Percentiles rank a stretch among this genome's conserved stretches.
Evolutionary conservation across 2,797 vertebrate genomes (phyloP).

Genomic region (Melanogrammus aeglefinus): DNA sequence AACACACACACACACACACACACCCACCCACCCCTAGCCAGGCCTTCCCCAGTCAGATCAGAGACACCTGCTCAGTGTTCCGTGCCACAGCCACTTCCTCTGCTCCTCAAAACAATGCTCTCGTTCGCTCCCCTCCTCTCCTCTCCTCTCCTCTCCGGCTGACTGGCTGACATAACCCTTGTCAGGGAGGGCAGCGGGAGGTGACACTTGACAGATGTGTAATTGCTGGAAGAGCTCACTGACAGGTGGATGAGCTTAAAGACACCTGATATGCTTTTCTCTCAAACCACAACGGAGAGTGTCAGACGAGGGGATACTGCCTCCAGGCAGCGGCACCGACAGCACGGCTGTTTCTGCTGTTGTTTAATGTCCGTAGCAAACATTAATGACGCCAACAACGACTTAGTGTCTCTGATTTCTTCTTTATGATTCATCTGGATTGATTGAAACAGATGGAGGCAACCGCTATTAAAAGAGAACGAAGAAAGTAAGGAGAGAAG

Average conservation of each 20-base stretch:
- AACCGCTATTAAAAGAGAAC: too few relatives aligned
- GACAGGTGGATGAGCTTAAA: slow-evolving; percentile 76
- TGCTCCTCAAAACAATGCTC: slow-evolving; percentile 74
- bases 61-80: slow-evolving; percentile 70
- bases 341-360: neutral
- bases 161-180: slow-evolving; percentile 78
- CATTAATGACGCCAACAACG: neutral
- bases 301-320: slow-evolving; percentile 46
- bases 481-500: too few relatives aligned
- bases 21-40: slow-evolving; percentile 42
- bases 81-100: slow-evolving; percentile 66
- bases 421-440: slow-evolving; percentile 17
- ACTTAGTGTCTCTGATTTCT: slow-evolving; percentile 29
- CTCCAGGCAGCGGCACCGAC: slow-evolving; percentile 55
- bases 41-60: slow-evolving; percentile 60
- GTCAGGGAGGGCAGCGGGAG: slow-evolving; percentile 69
- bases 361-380: neutral
- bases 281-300: neutral
- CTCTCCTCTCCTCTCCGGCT: slow-evolving; percentile 69
- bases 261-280: slow-evolving; percentile 70
- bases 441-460: slow-evolving; percentile 13
- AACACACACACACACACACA: slow-evolving; percentile 1
- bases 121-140: slow-evolving; percentile 62
- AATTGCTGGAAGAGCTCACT: slow-evolving; percentile 75
- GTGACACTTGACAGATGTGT: slow-evolving; percentile 81